Percentiles rank a stretch among this genome's conserved stretches.
phyloP scores from a whole-genome alignment of 1,140 invertebrate species.

The Galendromus occidentalis region DNA sequence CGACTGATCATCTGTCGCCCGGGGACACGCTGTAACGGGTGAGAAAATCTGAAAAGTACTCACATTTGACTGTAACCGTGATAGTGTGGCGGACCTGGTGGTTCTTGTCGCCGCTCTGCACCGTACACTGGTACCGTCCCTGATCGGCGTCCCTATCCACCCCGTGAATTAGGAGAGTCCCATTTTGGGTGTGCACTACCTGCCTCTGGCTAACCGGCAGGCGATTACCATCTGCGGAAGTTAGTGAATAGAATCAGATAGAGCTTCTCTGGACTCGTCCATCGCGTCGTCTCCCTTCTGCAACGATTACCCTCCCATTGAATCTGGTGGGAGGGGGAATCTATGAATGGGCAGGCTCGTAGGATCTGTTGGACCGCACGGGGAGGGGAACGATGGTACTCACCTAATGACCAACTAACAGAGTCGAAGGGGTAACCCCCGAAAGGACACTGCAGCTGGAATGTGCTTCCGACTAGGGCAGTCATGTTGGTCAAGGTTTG shows the following conservation, averaged over 20 bases:
- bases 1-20: too few species aligned
- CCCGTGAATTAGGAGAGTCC: slow-evolving; percentile 10
- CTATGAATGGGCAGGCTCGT: slow-evolving; percentile 15
- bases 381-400: not conserved
- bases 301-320: not conserved
- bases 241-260: not conserved
- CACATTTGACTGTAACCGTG: slow-evolving; percentile 8
- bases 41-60: not conserved
- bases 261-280: not conserved
- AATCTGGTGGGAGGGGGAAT: too few species aligned
- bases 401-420: slow-evolving; percentile 18
- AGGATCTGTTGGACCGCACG: slow-evolving; percentile 13
- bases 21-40: too few species aligned
- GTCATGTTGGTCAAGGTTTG: slow-evolving; percentile 18
- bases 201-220: slow-evolving; percentile 10
- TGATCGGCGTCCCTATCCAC: slow-evolving; percentile 11
- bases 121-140: slow-evolving; percentile 7
- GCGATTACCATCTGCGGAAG: slow-evolving; percentile 5
- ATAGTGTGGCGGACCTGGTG: slow-evolving; percentile 1
- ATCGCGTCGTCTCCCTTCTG: not conserved
- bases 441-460: slow-evolving; percentile 17
- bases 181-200: slow-evolving; percentile 7
- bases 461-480: slow-evolving; percentile 16
- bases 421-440: slow-evolving; percentile 17
- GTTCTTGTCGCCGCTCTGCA: slow-evolving; percentile 7